These are phyloP conservation scores for Orgyia antiqua DNA, from an alignment of 2,888 invertebrate species.

Conservation along the genomic window DNA sequence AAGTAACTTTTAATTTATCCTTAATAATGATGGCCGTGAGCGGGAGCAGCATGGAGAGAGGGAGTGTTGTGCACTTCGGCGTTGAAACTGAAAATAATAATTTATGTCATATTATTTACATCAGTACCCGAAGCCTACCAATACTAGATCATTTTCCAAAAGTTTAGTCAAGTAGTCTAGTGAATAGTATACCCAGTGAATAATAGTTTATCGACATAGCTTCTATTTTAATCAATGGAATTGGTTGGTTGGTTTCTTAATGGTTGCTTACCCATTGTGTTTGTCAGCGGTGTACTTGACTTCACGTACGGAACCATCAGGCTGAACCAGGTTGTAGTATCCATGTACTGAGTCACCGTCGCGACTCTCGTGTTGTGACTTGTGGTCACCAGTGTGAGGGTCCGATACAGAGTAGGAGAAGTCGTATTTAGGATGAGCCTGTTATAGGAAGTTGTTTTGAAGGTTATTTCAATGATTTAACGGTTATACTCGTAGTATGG, in stretches of 20 bases:
- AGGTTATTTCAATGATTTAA: no score
- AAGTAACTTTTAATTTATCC: no score
- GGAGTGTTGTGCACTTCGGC: not conserved
- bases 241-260: no score
- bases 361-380: conserved; percentile 71
- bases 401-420: conserved; percentile 75
- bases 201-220: no score
- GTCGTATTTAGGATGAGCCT: conserved; percentile 64
- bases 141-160: no score
- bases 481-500: no score
- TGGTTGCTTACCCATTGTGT: conserved; percentile 30
- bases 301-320: conserved; percentile 69
- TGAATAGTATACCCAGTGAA: no score
- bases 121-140: no score
- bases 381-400: conserved; percentile 78
- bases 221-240: no score
- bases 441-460: no score
- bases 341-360: conserved; percentile 79
- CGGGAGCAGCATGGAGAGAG: conserved; percentile 6
- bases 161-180: no score
- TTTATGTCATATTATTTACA: no score
- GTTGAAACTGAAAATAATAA: not conserved
- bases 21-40: not conserved
- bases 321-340: conserved; percentile 71
- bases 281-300: conserved; percentile 66